Percentiles rank a stretch among this genome's conserved stretches.
Conservation (phyloP, 2,113 vertebrate species). For the Apistogramma diplotaenia region DNA sequence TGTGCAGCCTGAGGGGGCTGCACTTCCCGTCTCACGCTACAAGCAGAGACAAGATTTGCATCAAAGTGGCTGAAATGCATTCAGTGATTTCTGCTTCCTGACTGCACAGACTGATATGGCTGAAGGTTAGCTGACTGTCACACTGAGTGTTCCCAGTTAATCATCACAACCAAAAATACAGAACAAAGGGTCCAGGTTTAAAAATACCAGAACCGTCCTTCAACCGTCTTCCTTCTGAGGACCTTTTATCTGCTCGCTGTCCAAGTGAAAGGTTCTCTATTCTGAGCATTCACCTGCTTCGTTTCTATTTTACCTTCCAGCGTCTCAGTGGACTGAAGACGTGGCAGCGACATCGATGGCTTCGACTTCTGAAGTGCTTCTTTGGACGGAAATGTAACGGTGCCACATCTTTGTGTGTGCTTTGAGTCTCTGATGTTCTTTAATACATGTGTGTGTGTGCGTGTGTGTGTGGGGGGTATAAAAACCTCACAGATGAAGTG, state of each 20-base stretch:
- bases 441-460: no score
- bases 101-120: background rate
- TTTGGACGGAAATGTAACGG: background rate
- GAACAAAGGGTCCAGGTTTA: background rate
- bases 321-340: background rate
- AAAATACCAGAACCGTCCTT: background rate
- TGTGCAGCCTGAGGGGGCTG: no score
- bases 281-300: background rate
- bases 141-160: background rate
- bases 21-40: no score
- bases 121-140: background rate
- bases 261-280: background rate
- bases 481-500: no score
- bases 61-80: no score
- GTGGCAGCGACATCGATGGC: background rate
- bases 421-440: background rate
- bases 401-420: background rate
- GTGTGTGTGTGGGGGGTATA: no score
- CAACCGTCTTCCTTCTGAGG: no score
- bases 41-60: no score
- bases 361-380: background rate
- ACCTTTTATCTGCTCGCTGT: background rate
- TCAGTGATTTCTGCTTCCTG: no score
- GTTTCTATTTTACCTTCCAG: background rate
- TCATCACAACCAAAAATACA: accelerated